These are phyloP conservation scores for Thermophis baileyi DNA, from an alignment of 2,113 vertebrate species.

Conservation along the genomic window DNA sequence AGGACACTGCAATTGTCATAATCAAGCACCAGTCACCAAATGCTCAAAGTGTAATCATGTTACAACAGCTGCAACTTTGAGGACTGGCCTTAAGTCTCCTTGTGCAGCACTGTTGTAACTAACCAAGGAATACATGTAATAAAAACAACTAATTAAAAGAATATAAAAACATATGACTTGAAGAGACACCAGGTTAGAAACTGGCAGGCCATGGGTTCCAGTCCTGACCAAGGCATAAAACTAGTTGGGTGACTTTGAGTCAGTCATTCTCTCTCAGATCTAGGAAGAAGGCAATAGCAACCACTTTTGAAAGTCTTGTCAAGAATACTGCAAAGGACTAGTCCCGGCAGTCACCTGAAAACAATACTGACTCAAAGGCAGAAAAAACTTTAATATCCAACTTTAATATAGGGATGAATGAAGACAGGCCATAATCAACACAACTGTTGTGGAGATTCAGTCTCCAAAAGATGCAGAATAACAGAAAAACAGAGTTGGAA, in stretches of 20 bases:
- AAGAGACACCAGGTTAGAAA: not conserved
- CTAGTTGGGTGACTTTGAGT: not conserved
- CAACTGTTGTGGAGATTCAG: too few relatives aligned
- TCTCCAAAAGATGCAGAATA: too few relatives aligned
- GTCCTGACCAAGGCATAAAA: not conserved
- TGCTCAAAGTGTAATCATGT: not conserved
- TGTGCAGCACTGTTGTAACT: not conserved
- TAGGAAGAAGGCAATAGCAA: not conserved
- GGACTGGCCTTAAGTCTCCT: not conserved
- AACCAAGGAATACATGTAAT: not conserved
- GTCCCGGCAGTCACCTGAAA: not conserved
- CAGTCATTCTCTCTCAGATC: not conserved
- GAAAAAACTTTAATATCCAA: not conserved
- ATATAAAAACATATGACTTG: not conserved
- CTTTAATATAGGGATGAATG: too few relatives aligned
- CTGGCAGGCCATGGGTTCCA: not conserved
- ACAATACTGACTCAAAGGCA: not conserved
- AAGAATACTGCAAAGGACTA: not conserved
- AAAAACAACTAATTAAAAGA: not conserved
- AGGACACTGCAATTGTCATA: not conserved
- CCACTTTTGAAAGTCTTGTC: not conserved
- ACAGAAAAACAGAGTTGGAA: too few relatives aligned
- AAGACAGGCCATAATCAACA: too few relatives aligned
- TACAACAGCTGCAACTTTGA: not conserved
- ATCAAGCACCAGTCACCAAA: not conserved